These are phyloP conservation scores for Vireo griseus DNA, from an alignment of 2,797 vertebrate species.

Conservation along the genomic window DNA sequence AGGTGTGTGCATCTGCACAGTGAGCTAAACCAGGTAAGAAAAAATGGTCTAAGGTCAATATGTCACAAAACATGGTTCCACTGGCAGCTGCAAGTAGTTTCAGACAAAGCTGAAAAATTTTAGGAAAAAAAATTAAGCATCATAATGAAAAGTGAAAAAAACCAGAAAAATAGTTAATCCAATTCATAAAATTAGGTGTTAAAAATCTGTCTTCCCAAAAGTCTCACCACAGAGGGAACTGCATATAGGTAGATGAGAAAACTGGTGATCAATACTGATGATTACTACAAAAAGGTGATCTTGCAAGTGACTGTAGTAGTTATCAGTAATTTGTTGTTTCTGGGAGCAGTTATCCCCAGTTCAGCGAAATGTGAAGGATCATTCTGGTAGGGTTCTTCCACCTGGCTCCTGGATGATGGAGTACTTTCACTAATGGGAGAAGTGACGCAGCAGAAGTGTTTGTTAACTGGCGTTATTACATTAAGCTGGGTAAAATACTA, in stretches of 20 bases:
- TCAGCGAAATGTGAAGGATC: neutral
- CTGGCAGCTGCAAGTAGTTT: neutral
- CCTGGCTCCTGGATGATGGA: neutral
- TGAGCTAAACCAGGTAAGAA: neutral
- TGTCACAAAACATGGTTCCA: neutral
- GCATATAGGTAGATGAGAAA: neutral
- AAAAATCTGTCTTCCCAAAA: neutral
- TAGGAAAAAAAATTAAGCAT: neutral
- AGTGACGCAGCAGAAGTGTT: neutral
- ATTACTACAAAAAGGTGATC: neutral
- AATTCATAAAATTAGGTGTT: neutral
- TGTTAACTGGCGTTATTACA: neutral
- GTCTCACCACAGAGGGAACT: neutral
- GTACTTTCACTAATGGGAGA: neutral
- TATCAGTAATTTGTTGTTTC: neutral
- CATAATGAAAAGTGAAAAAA: neutral
- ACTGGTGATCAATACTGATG: neutral
- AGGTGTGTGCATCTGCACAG: neutral
- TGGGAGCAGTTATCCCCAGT: neutral
- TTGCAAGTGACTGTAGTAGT: neutral
- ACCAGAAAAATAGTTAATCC: neutral
- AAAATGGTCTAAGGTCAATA: neutral
- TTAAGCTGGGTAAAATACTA: neutral
- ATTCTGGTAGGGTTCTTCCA: neutral
- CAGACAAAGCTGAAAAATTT: neutral